Evolutionary conservation across 2,797 vertebrate species (phyloP).

Genomic region (Bovichtus diacanthus): DNA sequence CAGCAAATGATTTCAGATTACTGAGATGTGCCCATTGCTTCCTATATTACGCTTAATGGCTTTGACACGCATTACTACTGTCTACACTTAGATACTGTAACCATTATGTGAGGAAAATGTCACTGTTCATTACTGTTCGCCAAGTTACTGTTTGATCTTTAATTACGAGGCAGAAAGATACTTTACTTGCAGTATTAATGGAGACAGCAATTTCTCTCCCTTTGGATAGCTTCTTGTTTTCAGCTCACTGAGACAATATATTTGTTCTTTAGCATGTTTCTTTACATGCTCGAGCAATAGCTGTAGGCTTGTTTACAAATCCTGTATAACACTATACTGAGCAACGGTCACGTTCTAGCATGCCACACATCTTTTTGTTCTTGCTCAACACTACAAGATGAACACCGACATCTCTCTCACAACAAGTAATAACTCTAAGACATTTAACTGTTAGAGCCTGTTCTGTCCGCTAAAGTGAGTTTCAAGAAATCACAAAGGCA

Average conservation of each 20-base stretch:
- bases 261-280: conserved; percentile 51
- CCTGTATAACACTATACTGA: conserved; percentile 56
- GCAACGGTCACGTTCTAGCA: conserved; percentile 44
- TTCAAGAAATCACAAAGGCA: conserved; percentile 79
- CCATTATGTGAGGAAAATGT: conserved; percentile 32
- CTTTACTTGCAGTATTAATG: conserved; percentile 5
- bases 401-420: conserved; percentile 50
- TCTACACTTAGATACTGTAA: conserved; percentile 45
- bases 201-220: conserved; percentile 10
- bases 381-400: conserved; percentile 37
- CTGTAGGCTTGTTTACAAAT: conserved; percentile 43
- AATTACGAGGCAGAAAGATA: not conserved
- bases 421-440: conserved; percentile 49
- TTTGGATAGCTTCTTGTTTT: conserved; percentile 14
- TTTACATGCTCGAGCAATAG: conserved; percentile 58
- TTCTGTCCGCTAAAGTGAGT: conserved; percentile 55
- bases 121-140: conserved; percentile 35
- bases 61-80: conserved; percentile 29
- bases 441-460: conserved; percentile 51
- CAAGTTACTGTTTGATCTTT: conserved; percentile 29
- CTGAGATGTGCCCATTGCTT: conserved; percentile 30
- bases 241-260: conserved; percentile 13
- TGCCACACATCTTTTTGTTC: conserved; percentile 31
- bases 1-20: conserved; percentile 24
- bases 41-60: conserved; percentile 17